Evolutionary conservation across 2,888 invertebrate species (phyloP), one percentile per base, ranked within the genome.

Genomic region (Chloroclysta siterata): DNA sequence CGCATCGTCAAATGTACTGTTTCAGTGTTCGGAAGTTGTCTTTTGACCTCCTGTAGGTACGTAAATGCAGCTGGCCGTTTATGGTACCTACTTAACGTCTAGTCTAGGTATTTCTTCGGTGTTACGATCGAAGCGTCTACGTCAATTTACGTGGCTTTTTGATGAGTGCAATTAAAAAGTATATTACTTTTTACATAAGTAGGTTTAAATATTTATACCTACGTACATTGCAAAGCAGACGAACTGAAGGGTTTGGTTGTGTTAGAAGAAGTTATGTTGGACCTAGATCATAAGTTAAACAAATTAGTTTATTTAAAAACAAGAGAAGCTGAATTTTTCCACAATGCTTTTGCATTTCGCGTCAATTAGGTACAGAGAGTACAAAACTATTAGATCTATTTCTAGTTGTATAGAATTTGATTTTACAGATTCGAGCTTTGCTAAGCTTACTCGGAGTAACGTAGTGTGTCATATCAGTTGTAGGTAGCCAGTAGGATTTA

Each of bases 141-240:
- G 63, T 58, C 63, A 63, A 57, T 63, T 58, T 55, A 44, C n/a
- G 44, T 50, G 47, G 46, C 46, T 53, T 58, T 47, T 48, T 22
- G 47, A 33, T 17, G 33, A 17, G 53, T 50, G 48, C 63, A 56
- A 56, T 53, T 57, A 53, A 15, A 22, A 53, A 2, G 7, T 33
- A 39, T 2, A 3, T 39, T 0, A 11, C 13, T 48, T 48, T n/a
- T 22, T 4, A 22, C 22, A 2, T 28, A 48, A 11, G 28, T 7
- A 33, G 50, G 13, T 22, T 46, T n/a, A 6, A 51, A 29, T 36
- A 22, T 39, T 22, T 15, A 33, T 41, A 14, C 14, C 17, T n/a
- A 42, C n/a, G n/a, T n/a, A n/a, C 13, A 39, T 47, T 29, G 53
- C 22, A 10, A 22, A 56, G 13, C 57, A 63, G 57, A 53, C 57